Evolutionary conservation across 2,797 vertebrate species (phyloP).

Genomic region (Serranus cabrilla): DNA sequence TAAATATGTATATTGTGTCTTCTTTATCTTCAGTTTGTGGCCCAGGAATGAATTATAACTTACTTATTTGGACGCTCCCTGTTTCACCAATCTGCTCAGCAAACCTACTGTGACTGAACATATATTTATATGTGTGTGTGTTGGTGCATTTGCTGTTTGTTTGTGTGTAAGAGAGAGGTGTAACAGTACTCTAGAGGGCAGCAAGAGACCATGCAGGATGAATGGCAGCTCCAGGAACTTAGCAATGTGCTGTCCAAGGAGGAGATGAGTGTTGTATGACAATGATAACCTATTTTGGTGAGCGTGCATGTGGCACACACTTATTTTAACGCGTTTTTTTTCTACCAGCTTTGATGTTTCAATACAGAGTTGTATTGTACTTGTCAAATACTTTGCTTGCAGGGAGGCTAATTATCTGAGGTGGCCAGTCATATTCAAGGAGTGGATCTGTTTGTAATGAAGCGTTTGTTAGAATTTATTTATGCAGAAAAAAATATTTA

Average conservation of each 20-base stretch:
- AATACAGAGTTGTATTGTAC: not conserved
- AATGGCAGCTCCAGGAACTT: constrained; percentile 15
- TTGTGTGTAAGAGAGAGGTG: constrained; percentile 23
- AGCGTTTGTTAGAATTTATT: not conserved
- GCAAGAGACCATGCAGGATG: constrained; percentile 76
- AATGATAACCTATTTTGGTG: constrained; percentile 18
- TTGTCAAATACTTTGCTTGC: not conserved
- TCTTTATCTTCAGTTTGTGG: not conserved
- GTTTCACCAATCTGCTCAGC: constrained; percentile 9
- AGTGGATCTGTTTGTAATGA: not conserved
- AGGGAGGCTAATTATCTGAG: not conserved
- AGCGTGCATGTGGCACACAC: not conserved
- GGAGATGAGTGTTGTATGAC: not conserved
- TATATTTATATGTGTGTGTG: not conserved
- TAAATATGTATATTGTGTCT: no score
- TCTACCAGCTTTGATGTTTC: constrained; percentile 2
- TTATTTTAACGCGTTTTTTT: constrained; percentile 17
- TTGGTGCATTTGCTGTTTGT: not conserved
- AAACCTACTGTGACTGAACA: constrained; percentile 9
- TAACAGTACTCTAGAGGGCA: constrained; percentile 81
- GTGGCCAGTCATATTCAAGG: not conserved
- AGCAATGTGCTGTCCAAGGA: not conserved
- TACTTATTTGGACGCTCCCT: constrained; percentile 69
- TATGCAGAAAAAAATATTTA: constrained; percentile 3
- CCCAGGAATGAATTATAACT: constrained; percentile 46